Evolutionary conservation across 2,797 vertebrate genomes (phyloP).

Genomic region (Argentina silus): DNA sequence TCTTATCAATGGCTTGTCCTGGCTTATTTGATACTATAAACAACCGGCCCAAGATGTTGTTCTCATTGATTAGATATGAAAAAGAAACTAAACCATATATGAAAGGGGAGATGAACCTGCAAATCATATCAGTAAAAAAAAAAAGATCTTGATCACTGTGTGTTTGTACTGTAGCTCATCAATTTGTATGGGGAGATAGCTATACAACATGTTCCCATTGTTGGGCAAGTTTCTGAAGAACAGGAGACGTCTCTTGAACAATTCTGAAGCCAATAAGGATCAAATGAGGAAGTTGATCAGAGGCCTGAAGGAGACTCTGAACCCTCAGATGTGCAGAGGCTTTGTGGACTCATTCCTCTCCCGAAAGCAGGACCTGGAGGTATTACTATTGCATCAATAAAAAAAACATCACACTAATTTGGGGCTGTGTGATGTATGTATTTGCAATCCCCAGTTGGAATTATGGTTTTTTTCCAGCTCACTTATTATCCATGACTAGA

Average conservation of each 20-base stretch:
- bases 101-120: too few species aligned
- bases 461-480: background rate
- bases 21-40: too few species aligned
- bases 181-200: background rate
- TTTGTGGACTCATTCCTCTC: conserved; percentile 46
- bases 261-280: background rate
- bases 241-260: background rate
- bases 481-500: too few species aligned
- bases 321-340: conserved; percentile 38
- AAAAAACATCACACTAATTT: too few species aligned
- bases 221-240: conserved; percentile 23
- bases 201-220: conserved; percentile 39
- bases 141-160: too few species aligned
- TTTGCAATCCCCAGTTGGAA: too few species aligned
- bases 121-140: too few species aligned
- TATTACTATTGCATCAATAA: background rate
- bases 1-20: background rate
- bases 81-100: too few species aligned
- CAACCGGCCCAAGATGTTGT: too few species aligned
- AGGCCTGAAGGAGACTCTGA: conserved; percentile 24
- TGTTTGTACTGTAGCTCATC: too few species aligned
- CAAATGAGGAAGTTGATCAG: conserved; percentile 5
- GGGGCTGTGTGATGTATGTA: too few species aligned
- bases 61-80: too few species aligned
- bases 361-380: conserved; percentile 16